Conservation (phyloP, 2,113 vertebrate genomes). For the Tenrec ecaudatus region DNA sequence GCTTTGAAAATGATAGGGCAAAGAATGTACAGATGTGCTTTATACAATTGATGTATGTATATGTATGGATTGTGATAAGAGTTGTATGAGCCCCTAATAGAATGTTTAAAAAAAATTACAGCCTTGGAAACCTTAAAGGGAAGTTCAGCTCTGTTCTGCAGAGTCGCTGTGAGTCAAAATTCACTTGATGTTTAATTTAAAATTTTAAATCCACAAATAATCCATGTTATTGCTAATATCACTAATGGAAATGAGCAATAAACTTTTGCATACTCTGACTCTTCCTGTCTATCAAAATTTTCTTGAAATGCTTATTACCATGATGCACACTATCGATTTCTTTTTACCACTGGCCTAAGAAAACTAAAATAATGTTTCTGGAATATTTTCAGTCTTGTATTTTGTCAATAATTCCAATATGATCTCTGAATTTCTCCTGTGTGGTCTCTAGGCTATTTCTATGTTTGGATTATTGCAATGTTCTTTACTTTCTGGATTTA, state of each 20-base stretch:
- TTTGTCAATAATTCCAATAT: not conserved
- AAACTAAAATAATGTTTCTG: constrained; percentile 7
- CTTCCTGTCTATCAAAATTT: not conserved
- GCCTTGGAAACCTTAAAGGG: too few relatives aligned
- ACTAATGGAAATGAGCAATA: not conserved
- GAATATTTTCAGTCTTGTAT: not conserved
- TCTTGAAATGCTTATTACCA: not conserved
- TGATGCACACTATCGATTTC: not conserved
- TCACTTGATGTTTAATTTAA: not conserved
- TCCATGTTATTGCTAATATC: not conserved
- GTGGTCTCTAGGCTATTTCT: not conserved
- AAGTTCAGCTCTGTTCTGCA: too few relatives aligned
- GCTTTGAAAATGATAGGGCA: too few relatives aligned
- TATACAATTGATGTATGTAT: too few relatives aligned
- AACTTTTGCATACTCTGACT: not conserved
- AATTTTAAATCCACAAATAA: not conserved
- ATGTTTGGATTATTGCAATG: not conserved
- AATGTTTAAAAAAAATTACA: too few relatives aligned
- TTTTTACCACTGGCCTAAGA: not conserved
- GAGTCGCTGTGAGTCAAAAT: not conserved
- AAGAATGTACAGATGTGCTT: too few relatives aligned
- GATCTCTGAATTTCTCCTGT: not conserved
- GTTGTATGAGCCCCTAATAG: too few relatives aligned
- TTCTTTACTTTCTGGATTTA: not conserved
- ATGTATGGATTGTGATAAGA: too few relatives aligned